These are phyloP conservation scores for Dendrolimus houi DNA, from an alignment of 2,888 invertebrate species.

Conservation along the genomic window DNA sequence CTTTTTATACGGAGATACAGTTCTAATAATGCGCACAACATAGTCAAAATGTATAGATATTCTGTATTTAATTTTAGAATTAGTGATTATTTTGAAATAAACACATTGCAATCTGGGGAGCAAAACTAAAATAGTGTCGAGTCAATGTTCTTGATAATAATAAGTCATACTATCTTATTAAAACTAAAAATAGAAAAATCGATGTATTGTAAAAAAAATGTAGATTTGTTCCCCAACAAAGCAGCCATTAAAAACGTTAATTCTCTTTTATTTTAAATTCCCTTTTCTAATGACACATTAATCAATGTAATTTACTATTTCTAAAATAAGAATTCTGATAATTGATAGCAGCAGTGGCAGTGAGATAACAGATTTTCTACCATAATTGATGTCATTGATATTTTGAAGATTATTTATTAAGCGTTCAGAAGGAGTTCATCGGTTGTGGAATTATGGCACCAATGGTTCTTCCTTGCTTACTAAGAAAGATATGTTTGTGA, in stretches of 20 bases:
- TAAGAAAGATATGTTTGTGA: slow-evolving; percentile 49
- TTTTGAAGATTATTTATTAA: too few relatives aligned
- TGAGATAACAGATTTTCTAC: too few relatives aligned
- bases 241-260: slow-evolving; percentile 28
- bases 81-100: slow-evolving; percentile 46
- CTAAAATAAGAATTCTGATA: too few relatives aligned
- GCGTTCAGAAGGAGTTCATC: slow-evolving; percentile 47
- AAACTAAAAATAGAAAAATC: slow-evolving; percentile 19
- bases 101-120: slow-evolving; percentile 51
- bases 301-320: too few relatives aligned
- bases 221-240: slow-evolving; percentile 67
- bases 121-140: slow-evolving; percentile 52
- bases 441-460: slow-evolving; percentile 43
- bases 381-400: too few relatives aligned
- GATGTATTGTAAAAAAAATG: slow-evolving; percentile 34
- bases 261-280: slow-evolving; percentile 4
- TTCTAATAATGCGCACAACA: slow-evolving; percentile 40
- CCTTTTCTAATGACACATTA: not conserved
- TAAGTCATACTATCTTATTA: slow-evolving; percentile 27
- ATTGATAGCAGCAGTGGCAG: too few relatives aligned
- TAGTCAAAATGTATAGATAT: slow-evolving; percentile 38
- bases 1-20: slow-evolving; percentile 24
- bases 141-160: slow-evolving; percentile 27
- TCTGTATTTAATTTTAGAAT: slow-evolving; percentile 35
- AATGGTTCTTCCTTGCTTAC: slow-evolving; percentile 48